Conservation (phyloP, 1,140 invertebrate genomes). For the Monomorium pharaonis region DNA sequence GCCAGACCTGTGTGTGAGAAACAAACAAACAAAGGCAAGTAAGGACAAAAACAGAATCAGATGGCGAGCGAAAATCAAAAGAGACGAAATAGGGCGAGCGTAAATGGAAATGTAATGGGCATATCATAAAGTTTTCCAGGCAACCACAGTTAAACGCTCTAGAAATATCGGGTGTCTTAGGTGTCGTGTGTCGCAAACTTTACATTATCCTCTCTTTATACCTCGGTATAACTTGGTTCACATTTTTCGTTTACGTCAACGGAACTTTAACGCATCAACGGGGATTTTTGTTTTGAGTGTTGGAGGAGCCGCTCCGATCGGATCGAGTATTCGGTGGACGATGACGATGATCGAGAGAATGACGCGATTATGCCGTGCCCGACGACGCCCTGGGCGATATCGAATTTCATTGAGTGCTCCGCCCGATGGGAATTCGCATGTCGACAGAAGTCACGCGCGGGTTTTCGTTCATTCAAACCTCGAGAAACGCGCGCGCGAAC, state of each 20-base stretch:
- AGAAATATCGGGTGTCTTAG: not conserved
- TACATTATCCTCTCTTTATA: no score
- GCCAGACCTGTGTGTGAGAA: constrained; percentile 84
- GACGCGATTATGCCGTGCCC: not conserved
- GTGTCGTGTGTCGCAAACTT: not conserved
- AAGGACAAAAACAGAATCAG: constrained; percentile 76
- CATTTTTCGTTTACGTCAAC: no score
- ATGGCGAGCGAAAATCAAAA: constrained; percentile 60
- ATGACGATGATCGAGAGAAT: not conserved
- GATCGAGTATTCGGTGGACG: no score
- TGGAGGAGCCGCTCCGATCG: no score
- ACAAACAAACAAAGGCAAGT: constrained; percentile 84
- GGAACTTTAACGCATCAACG: no score
- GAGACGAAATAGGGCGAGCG: constrained; percentile 40
- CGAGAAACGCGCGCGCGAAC: not conserved
- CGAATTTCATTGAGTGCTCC: constrained; percentile 39
- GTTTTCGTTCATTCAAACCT: constrained; percentile 29
- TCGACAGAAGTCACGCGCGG: not conserved
- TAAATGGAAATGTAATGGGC: not conserved
- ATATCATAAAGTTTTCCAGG: not conserved
- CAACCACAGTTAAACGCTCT: not conserved
- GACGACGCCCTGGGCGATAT: not conserved
- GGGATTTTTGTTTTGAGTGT: no score
- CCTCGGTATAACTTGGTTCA: no score
- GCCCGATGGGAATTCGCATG: not conserved